These are phyloP conservation scores for Acanthosepion esculentum DNA, from an alignment of 2,888 invertebrate genomes.

Conservation along the genomic window DNA sequence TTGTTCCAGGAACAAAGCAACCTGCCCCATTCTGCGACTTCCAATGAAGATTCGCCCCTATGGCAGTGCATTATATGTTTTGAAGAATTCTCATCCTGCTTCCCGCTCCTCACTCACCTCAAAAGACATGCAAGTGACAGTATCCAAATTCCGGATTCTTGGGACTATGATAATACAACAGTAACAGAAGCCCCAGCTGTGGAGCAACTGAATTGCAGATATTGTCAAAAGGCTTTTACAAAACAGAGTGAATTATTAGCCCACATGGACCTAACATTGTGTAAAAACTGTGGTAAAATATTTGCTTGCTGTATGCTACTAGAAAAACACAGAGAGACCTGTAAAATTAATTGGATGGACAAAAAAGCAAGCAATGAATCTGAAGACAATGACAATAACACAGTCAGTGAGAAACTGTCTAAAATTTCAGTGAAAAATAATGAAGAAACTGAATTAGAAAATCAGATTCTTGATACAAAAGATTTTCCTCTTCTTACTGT, in stretches of 20 bases:
- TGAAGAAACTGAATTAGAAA: neutral
- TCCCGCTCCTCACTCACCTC: neutral
- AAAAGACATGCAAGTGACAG: neutral
- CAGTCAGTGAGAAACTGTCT: neutral
- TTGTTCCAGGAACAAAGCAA: neutral
- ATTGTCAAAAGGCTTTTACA: neutral
- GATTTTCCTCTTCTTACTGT: neutral
- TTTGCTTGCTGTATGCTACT: neutral
- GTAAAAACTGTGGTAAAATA: neutral
- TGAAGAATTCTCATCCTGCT: neutral
- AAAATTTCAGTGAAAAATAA: neutral
- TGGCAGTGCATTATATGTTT: neutral
- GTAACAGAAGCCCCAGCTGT: neutral
- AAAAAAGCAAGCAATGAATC: neutral
- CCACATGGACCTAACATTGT: neutral
- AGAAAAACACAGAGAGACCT: neutral
- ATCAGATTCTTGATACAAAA: neutral
- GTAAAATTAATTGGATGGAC: neutral
- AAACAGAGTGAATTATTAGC: neutral
- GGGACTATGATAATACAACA: neutral
- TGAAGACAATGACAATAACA: neutral
- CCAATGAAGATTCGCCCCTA: neutral
- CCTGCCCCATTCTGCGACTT: neutral
- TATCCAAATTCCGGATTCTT: neutral
- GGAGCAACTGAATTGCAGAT: neutral